phyloP scores from a whole-genome alignment of 2,888 invertebrate genomes.

The Stratiomys singularior region DNA sequence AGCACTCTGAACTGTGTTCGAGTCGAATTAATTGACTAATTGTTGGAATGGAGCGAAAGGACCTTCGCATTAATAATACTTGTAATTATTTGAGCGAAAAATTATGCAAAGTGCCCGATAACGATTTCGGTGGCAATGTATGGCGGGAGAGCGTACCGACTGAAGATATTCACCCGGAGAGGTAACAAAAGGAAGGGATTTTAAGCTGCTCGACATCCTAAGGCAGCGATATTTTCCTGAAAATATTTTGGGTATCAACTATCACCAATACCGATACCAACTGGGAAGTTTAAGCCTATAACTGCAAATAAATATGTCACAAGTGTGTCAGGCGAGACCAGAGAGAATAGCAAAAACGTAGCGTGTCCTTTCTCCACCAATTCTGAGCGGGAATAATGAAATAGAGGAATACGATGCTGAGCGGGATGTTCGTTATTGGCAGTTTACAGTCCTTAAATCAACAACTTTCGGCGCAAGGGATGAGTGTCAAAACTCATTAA shows the following conservation, averaged over 20 bases:
- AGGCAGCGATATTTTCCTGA: neutral
- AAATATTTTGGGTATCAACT: neutral
- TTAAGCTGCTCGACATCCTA: neutral
- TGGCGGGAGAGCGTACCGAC: no score
- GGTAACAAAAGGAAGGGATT: neutral
- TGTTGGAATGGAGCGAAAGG: neutral
- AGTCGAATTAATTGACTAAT: constrained; percentile 40
- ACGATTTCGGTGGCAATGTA: neutral
- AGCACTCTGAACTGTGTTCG: constrained; percentile 31
- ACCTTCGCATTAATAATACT: constrained; percentile 32
- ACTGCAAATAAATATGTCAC: constrained; percentile 34
- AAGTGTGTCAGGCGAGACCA: neutral
- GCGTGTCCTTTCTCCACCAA: neutral
- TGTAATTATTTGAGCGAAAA: constrained; percentile 42
- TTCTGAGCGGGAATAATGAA: neutral
- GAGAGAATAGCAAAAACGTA: neutral
- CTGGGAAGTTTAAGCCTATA: constrained; percentile 4
- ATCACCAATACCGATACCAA: neutral
- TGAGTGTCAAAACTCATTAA: constrained; percentile 18
- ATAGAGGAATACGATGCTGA: neutral
- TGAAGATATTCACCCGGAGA: no score
- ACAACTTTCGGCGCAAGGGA: constrained; percentile 12
- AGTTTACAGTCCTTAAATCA: constrained; percentile 11
- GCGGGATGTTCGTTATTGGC: no score
- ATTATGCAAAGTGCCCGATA: constrained; percentile 41